Conservation (phyloP, 2,888 invertebrate genomes). For the Scelioninae gen. 1 region DNA sequence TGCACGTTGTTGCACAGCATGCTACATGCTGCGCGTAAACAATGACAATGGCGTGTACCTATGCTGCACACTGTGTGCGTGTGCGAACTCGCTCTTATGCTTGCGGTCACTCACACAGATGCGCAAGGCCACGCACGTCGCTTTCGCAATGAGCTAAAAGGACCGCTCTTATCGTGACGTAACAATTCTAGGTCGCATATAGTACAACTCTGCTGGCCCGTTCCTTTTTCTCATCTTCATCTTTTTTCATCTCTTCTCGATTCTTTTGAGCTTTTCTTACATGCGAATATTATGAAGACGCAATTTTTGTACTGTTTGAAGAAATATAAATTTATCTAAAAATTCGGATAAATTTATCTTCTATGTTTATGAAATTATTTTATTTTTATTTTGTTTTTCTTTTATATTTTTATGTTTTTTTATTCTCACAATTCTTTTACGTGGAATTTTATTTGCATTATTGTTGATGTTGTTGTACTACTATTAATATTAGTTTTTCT, state of each 20-base stretch:
- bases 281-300: conserved; percentile 37
- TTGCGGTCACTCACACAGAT: conserved; percentile 23
- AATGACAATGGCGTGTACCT: conserved; percentile 75
- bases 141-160: conserved; percentile 56
- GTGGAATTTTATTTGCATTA: too few relatives aligned
- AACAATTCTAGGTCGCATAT: conserved; percentile 41
- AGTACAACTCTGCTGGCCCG: not conserved
- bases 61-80: conserved; percentile 21
- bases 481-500: too few relatives aligned
- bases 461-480: too few relatives aligned
- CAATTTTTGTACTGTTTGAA: conserved; percentile 21
- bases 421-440: too few relatives aligned
- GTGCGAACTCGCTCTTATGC: conserved; percentile 3
- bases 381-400: not conserved
- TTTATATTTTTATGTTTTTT: too few relatives aligned
- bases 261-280: conserved; percentile 20
- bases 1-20: conserved; percentile 40
- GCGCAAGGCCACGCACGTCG: conserved; percentile 15
- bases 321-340: too few relatives aligned
- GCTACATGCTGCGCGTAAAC: conserved; percentile 71
- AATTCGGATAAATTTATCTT: not conserved
- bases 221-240: conserved; percentile 21
- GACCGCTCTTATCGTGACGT: conserved; percentile 30
- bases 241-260: conserved; percentile 33
- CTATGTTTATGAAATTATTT: too few relatives aligned